Conservation (phyloP, 2,888 invertebrate species). For the Lissocephala sabroskyi region DNA sequence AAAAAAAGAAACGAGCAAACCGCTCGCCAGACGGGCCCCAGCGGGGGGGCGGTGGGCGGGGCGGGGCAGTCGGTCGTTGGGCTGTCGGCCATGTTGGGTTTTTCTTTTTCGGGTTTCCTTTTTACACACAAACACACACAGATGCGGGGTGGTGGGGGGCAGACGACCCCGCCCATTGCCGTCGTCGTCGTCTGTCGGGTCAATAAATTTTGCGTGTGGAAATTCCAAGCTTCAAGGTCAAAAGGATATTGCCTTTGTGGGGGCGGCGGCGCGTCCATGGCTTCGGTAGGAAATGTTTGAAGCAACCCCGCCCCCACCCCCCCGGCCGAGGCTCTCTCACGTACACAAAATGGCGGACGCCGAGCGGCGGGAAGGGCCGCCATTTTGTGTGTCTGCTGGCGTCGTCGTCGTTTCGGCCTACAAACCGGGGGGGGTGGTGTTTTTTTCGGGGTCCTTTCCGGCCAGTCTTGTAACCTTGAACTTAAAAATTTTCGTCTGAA, state of each 20-base stretch:
- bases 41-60: constrained; percentile 24
- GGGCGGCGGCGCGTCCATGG: constrained; percentile 10
- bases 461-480: constrained; percentile 58
- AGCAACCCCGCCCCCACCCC: too few species aligned
- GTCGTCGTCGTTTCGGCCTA: constrained; percentile 11
- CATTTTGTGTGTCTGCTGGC: constrained; percentile 13
- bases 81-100: constrained; percentile 21
- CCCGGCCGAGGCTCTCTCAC: constrained; percentile 10
- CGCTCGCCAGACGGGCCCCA: constrained; percentile 39
- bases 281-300: constrained; percentile 41
- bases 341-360: constrained; percentile 47
- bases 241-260: constrained; percentile 70
- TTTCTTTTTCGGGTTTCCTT: constrained; percentile 26
- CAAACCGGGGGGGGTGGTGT: too few species aligned
- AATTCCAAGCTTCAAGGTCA: constrained; percentile 70
- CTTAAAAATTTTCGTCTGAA: constrained; percentile 62
- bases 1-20: constrained; percentile 14
- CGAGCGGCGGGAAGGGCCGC: constrained; percentile 2
- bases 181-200: constrained; percentile 44
- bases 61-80: constrained; percentile 8
- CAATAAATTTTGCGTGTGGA: constrained; percentile 71
- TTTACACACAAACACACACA: too few species aligned
- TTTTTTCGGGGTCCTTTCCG: constrained; percentile 43
- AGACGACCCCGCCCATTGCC: background rate
- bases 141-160: background rate